Evolutionary conservation across 2,113 vertebrate species (phyloP), one percentile per base, ranked within the genome.

Genomic region (Neogobius melanostomus): DNA sequence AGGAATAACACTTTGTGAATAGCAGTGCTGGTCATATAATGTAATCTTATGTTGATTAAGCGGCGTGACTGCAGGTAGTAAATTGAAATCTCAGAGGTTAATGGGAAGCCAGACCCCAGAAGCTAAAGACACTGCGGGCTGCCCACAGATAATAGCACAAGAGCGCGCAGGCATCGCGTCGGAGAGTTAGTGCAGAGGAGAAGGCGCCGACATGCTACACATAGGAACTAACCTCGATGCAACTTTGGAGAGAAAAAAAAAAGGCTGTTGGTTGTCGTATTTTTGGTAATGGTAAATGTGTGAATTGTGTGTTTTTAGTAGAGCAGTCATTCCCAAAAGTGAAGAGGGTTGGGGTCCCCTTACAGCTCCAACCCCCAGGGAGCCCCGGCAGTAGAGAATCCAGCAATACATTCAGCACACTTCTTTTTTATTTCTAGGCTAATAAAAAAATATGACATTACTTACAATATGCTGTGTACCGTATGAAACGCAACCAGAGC

Each of bases 51-150:
- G 79, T 85, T 87, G 84, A 90, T 91, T 84, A 88, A 77, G 59
- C 64, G 8, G 59, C 50, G 62, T 75, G 77, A 84, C 81, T 75
- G 82, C 59, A 83, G 79, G 84, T 82, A 84, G 75, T 79, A 88
- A 89, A 90, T 85, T 89, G 77, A 90, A 89, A 89, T 90, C 85
- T 76, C 60, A 71, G 49, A 80, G 89, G 89, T 90, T 90, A 90
- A 91, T 90, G 83, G 84, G 86, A 86, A 83, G 82, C 75, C 79
- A 71, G 74, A 84, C 87, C 82, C 69, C 85, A 71, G 75, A 79
- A 90, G 80, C 71, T 66, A 64, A 72, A 80, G 79, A 85, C 80
- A 79, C 79, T 43, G 49, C 7, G 54, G 60, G 70, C 73, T 63
- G 69, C 53, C 80, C 73, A 80, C 61, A 12, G 68, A 87, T 80